Conservation (phyloP, 35 echinoderm and acorn worm species). For the Diadema setosum region DNA sequence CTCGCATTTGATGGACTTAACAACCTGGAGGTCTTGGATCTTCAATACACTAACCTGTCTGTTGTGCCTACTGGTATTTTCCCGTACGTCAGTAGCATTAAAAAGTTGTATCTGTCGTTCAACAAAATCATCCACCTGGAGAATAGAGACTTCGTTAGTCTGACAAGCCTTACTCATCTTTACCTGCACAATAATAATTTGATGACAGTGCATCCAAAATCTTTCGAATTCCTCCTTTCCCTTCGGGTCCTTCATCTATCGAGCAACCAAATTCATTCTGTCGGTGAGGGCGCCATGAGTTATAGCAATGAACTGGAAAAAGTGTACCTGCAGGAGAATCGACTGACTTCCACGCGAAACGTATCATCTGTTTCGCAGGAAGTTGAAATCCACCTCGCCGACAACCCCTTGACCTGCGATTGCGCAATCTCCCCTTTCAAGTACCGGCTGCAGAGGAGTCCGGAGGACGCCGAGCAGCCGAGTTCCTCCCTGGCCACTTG, state of each 20-base stretch:
- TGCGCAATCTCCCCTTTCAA: neutral
- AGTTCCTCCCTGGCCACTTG: too few species aligned
- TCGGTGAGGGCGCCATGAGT: neutral
- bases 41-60: neutral
- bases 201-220: neutral
- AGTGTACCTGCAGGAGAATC: neutral
- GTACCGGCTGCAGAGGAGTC: neutral
- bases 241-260: neutral
- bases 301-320: neutral
- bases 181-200: neutral
- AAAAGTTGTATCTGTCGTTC: neutral
- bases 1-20: neutral
- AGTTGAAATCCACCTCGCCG: neutral
- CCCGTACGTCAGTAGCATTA: neutral
- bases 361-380: neutral
- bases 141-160: neutral
- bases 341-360: neutral
- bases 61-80: neutral
- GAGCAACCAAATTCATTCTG: neutral
- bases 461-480: too few species aligned
- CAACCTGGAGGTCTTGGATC: neutral
- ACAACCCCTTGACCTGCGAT: neutral
- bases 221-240: neutral
- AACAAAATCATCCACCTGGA: neutral
- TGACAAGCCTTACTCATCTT: neutral